Evolutionary conservation across 2,113 vertebrate genomes (phyloP), one percentile per base, ranked within the genome.

Genomic region (Dasyornis broadbenti): DNA sequence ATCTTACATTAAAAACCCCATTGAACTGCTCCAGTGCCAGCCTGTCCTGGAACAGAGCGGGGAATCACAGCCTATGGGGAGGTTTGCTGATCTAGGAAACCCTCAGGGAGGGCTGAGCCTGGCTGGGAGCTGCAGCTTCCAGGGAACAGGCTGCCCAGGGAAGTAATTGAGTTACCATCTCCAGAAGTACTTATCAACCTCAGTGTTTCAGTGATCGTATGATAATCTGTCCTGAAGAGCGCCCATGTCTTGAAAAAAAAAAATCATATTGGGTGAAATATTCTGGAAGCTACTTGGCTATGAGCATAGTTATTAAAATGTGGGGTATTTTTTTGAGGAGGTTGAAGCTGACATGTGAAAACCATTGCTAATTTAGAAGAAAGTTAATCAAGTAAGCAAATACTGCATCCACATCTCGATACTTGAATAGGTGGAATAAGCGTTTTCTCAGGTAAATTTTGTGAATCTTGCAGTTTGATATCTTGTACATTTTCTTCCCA

Each of bases 341-440:
- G 9, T n/a, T 31, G 18, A 37, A 72, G 14, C 8, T 30, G 22
- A 1, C 10, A 83, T n/a, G 6, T 60, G n/a, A 50, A 89, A 91
- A 20, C 4, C 3, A 20, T 65, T 13, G 15, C 30, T 61, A 47
- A 15, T 11, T 40, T 77, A 69, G 10, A 47, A 65, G 8, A 56
- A 52, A 52, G 26, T 81, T 57, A 26, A n/a, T 49, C 4, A 70
- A 45, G 1, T 13, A 49, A 60, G 16, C 3, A 64, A 89, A 59
- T 35, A 8, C 18, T 63, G 7, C 11, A 50, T 20, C 30, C 0
- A 0, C 9, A 44, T 80, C 24, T 52, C 4, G 3, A 4, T 86
- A 35, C 63, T 64, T 45, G 9, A 30, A 16, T 40, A 50, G 20
- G 4, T 73, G 7, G 9, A 90, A 73, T 40, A 73, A 53, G 4